Conservation (phyloP, 2,113 vertebrate species). For the Cyanocitta stelleri region DNA sequence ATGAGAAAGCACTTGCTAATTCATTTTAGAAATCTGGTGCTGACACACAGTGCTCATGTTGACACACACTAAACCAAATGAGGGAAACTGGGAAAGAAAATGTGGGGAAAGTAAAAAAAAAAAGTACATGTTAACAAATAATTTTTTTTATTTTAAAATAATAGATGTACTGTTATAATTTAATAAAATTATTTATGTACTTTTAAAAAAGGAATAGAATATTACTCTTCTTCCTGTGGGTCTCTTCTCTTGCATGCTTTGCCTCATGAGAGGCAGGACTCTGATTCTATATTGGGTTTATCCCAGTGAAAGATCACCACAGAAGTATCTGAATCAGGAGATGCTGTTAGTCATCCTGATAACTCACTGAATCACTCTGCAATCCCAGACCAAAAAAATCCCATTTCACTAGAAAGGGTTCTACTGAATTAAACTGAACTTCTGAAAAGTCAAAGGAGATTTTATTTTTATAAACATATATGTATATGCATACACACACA, state of each 20-base stretch:
- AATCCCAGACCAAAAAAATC: background rate
- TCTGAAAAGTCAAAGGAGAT: background rate
- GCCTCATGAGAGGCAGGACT: background rate
- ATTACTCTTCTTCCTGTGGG: background rate
- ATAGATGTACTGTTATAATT: background rate
- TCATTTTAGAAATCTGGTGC: background rate
- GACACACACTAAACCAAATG: background rate
- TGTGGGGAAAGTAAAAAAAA: background rate
- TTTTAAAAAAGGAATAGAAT: background rate
- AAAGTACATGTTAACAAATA: background rate
- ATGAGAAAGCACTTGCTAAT: background rate
- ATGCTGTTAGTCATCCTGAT: background rate
- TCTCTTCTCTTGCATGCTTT: background rate
- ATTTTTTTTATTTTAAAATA: background rate
- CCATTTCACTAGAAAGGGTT: background rate
- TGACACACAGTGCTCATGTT: rapidly evolving
- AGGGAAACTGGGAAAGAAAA: background rate
- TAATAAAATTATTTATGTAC: background rate
- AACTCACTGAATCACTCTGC: background rate
- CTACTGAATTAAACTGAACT: background rate
- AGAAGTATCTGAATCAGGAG: background rate
- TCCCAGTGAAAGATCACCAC: background rate
- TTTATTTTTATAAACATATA: background rate
- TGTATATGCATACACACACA: background rate
- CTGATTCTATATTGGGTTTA: background rate